Evolutionary conservation across 2,888 invertebrate genomes (phyloP).

Genomic region (Onthophagus sagittarius): DNA sequence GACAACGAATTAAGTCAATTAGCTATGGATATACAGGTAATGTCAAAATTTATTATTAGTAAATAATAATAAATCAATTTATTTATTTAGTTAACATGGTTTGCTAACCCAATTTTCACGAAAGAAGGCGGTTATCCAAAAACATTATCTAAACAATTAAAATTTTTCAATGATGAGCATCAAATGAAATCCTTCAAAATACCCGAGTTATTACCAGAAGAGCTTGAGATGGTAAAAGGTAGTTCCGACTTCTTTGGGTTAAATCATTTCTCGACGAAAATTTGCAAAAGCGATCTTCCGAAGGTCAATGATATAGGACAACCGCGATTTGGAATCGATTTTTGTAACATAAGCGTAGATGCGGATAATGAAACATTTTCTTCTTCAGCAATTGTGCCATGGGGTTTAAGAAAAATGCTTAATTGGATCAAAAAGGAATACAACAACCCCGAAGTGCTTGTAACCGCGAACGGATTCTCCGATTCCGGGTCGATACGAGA

Average conservation of each 20-base stretch:
- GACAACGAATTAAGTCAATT: constrained; percentile 55
- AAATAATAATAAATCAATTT: background rate
- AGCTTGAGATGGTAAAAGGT: constrained; percentile 56
- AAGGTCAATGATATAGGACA: too few relatives aligned
- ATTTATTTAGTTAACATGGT: constrained; percentile 43
- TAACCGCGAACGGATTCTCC: constrained; percentile 56
- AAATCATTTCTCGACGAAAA: constrained; percentile 62
- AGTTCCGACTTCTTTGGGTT: constrained; percentile 70
- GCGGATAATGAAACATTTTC: background rate
- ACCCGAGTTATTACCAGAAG: constrained; percentile 57
- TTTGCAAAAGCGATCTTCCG: background rate
- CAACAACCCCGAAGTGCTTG: constrained; percentile 51
- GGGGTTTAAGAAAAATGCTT: constrained; percentile 56
- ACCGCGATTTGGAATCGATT: background rate
- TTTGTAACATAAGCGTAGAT: background rate
- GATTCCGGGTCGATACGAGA: constrained; percentile 38
- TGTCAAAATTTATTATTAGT: constrained; percentile 27
- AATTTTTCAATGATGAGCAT: constrained; percentile 54
- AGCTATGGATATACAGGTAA: constrained; percentile 56
- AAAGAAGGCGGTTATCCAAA: constrained; percentile 61
- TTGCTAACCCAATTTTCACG: constrained; percentile 55
- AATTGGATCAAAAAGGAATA: constrained; percentile 45
- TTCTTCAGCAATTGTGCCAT: constrained; percentile 47
- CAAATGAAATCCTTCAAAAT: constrained; percentile 58
- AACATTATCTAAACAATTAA: constrained; percentile 58